Percentiles rank a stretch among this genome's conserved stretches.
Evolutionary conservation across 2,888 invertebrate species (phyloP).

Genomic region (Zygaena filipendulae): DNA sequence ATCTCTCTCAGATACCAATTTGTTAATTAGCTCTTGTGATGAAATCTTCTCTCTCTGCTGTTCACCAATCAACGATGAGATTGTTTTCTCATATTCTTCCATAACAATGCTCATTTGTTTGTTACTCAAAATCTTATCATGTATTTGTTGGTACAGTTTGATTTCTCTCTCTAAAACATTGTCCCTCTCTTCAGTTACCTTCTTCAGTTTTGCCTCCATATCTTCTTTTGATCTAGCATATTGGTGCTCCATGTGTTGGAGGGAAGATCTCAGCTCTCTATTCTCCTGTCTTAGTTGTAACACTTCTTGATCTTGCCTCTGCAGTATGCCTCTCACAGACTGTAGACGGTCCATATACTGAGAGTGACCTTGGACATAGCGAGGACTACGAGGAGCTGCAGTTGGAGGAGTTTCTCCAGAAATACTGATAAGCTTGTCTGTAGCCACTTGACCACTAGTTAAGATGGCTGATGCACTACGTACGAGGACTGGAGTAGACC

Average conservation of each 20-base stretch:
- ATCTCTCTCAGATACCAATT: constrained; percentile 64
- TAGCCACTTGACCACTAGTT: constrained; percentile 44
- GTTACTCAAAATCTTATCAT: constrained; percentile 44
- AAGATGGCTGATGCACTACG: constrained; percentile 56
- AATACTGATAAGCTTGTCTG: constrained; percentile 49
- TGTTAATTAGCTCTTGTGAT: constrained; percentile 50
- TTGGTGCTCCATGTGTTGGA: constrained; percentile 41
- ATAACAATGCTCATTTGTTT: constrained; percentile 74
- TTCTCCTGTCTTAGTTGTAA: constrained; percentile 44
- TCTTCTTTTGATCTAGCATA: constrained; percentile 35
- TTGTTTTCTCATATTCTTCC: constrained; percentile 83
- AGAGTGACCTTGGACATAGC: constrained; percentile 24
- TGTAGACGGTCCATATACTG: constrained; percentile 40
- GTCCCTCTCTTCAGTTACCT: constrained; percentile 40
- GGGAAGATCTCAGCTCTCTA: constrained; percentile 38
- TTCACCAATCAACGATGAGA: constrained; percentile 77
- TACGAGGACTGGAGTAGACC: constrained; percentile 38
- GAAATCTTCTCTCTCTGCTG: constrained; percentile 73
- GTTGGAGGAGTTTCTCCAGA: constrained; percentile 46
- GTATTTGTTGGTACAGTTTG: constrained; percentile 40
- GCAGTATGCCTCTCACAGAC: constrained; percentile 40
- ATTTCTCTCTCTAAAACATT: constrained; percentile 33
- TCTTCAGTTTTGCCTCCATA: constrained; percentile 38
- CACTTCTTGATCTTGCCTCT: constrained; percentile 52
- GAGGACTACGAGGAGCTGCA: constrained; percentile 44